phyloP scores from a whole-genome alignment of 2,113 vertebrate species.

The Limnothrissa miodon region DNA sequence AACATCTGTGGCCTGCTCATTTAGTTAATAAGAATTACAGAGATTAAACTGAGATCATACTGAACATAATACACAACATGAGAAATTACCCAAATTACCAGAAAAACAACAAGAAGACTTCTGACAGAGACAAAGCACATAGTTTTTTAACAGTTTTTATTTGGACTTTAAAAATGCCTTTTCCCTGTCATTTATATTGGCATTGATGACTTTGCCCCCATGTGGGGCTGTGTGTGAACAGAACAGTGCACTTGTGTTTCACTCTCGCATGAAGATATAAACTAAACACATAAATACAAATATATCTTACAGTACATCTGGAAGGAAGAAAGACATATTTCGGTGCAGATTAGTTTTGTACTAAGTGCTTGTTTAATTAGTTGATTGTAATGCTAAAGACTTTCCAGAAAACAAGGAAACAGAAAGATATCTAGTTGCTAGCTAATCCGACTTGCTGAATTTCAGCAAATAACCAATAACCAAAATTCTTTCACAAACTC shows the following conservation, averaged over 20 bases:
- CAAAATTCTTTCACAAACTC: neutral
- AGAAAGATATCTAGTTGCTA: neutral
- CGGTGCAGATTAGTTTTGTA: slow-evolving; percentile 6
- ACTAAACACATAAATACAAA: slow-evolving; percentile 18
- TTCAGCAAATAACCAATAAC: neutral
- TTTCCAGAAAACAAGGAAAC: neutral
- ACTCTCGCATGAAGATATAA: slow-evolving; percentile 5
- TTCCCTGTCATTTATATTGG: slow-evolving; percentile 8
- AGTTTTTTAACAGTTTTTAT: neutral
- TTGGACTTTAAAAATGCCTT: slow-evolving; percentile 9
- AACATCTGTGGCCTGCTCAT: too few species aligned
- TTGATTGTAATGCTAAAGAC: neutral
- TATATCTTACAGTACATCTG: slow-evolving; percentile 18
- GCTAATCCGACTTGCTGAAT: neutral
- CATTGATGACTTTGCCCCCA: slow-evolving; percentile 12
- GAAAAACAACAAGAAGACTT: too few species aligned
- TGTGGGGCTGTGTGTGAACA: slow-evolving; percentile 1
- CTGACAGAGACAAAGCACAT: neutral
- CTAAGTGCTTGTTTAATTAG: neutral
- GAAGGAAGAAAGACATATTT: neutral
- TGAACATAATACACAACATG: neutral
- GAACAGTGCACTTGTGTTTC: slow-evolving; percentile 19
- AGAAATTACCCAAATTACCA: too few species aligned
- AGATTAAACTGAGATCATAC: too few species aligned
- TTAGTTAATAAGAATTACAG: too few species aligned